Evolutionary conservation across 2,888 invertebrate genomes (phyloP), one percentile per base, ranked within the genome.

Genomic region (Cremastobaeus sp.): DNA sequence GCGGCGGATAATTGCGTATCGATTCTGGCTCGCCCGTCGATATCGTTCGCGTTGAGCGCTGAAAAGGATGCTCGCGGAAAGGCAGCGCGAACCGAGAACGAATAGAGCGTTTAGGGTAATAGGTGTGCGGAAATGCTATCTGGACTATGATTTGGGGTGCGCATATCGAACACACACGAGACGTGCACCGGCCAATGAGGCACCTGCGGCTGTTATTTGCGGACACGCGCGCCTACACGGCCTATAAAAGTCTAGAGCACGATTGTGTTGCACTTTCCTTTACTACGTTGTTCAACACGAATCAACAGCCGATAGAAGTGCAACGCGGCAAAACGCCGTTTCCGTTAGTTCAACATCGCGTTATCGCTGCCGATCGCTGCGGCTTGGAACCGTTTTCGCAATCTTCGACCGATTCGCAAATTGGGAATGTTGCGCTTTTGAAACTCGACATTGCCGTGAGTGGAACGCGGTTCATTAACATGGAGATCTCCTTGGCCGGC

Each of bases 1-100:
- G 64, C 66, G 66, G 64, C 52, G 45, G 37, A 35, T 65, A 57
- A 75, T 75, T 76, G 74, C 74, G 62, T 77, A 78, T 79, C 76
- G 79, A 79, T 76, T 74, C 73, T 75, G 47, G 34, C 43, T 55
- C 54, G 48, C 57, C 43, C 45, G 71, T 55, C 71, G 59, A 65
- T 71, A 57, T 71, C 65, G 64, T 71, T 65, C 50, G 43, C 17
- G 52, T 47, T 57, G 21, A 52, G 35, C 41, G 55, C 71, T 70
- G 32, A 68, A 59, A 68, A 57, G 66, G 66, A 60, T 66, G 66
- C 48, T 66, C 65, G 50, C 72, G 37, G 66, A 54, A 62, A 73
- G 73, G 50, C 12, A 59, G 34, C n/a, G 34, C 28, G 21, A 34
- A 21, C 34, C 37, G 43, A 57, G 28, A 65, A 32, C 41, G 5